These are phyloP conservation scores for Lacerta viridis DNA, from an alignment of 2,797 vertebrate genomes.

Conservation along the genomic window DNA sequence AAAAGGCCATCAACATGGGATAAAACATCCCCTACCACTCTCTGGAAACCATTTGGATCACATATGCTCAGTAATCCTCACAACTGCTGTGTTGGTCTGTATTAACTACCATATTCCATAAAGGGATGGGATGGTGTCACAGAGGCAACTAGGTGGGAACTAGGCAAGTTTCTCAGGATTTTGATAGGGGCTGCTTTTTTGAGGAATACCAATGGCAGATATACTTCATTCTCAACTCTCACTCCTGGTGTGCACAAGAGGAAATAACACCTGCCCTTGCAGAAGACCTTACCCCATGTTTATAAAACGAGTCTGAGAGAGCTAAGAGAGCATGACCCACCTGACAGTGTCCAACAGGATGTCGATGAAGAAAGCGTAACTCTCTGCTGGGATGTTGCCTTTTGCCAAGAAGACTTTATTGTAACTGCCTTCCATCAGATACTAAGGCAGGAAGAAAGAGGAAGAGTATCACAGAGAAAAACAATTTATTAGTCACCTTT, in stretches of 20 bases:
- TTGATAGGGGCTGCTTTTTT: no score
- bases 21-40: no score
- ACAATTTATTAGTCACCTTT: background rate
- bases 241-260: no score
- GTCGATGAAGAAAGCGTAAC: conserved; percentile 97
- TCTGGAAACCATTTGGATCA: no score
- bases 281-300: no score
- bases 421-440: conserved; percentile 97
- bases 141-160: background rate
- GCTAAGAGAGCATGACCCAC: conserved; percentile 72
- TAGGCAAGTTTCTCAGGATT: no score
- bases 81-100: background rate
- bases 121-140: background rate
- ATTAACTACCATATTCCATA: background rate
- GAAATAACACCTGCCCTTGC: no score
- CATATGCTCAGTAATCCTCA: background rate
- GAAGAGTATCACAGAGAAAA: background rate
- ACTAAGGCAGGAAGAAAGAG: conserved; percentile 76
- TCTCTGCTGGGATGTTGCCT: conserved; percentile 96
- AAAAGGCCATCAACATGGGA: no score
- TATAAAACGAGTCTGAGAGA: no score
- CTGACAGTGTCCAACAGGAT: conserved; percentile 96
- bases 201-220: no score
- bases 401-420: conserved; percentile 98
- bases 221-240: no score